phyloP scores from a whole-genome alignment of 2,113 vertebrate genomes.

The Oceanites oceanicus region DNA sequence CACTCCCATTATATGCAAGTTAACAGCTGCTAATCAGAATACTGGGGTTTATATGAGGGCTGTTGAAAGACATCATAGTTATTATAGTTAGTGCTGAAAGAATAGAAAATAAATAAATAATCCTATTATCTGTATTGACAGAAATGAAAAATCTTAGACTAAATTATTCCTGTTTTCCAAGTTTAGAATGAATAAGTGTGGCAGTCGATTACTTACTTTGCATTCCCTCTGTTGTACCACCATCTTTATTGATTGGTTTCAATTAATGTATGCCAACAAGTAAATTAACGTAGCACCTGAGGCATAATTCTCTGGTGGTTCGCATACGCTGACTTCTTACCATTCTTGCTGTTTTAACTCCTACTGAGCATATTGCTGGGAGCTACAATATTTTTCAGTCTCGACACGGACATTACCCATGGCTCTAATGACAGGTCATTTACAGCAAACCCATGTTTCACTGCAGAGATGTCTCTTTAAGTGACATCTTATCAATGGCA shows the following conservation, averaged over 20 bases:
- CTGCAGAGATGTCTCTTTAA: conserved; percentile 80
- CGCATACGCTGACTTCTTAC: conserved; percentile 29
- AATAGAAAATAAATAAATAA: conserved; percentile 42
- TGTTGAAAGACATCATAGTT: not conserved
- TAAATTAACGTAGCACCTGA: conserved; percentile 79
- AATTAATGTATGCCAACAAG: conserved; percentile 79
- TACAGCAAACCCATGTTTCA: conserved; percentile 77
- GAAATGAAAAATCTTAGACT: conserved; percentile 51
- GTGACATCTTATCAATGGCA: conserved; percentile 84
- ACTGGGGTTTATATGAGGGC: not conserved
- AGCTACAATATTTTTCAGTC: conserved; percentile 81
- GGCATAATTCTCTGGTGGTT: conserved; percentile 73
- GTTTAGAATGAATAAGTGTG: conserved; percentile 22
- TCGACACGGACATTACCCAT: conserved; percentile 79
- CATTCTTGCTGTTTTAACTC: conserved; percentile 63
- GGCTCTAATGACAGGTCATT: conserved; percentile 81
- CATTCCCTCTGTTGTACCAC: conserved; percentile 52
- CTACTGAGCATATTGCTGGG: conserved; percentile 74
- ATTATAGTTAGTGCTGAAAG: conserved; percentile 21
- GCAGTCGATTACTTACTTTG: conserved; percentile 28
- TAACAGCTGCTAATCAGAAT: not conserved
- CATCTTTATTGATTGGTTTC: conserved; percentile 75
- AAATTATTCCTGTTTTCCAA: conserved; percentile 51
- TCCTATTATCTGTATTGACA: conserved; percentile 15
- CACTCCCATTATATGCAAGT: not conserved